Conservation (phyloP, 2,797 vertebrate species). For the Mormyrus proboscirostris region DNA sequence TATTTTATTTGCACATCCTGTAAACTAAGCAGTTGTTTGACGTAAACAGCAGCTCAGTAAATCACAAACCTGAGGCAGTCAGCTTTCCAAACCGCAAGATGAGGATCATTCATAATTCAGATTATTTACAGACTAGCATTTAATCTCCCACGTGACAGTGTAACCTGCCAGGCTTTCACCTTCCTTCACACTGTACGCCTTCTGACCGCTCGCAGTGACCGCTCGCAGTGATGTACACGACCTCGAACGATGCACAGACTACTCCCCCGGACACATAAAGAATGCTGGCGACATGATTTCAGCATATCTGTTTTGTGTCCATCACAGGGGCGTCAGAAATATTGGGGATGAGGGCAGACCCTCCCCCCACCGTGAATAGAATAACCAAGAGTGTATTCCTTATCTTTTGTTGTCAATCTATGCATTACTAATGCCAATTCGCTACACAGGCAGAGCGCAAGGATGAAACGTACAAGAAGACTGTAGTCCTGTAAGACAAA, state of each 20-base stretch:
- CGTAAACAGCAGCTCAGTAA: not conserved
- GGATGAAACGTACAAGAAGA: not conserved
- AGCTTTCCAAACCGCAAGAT: constrained; percentile 23
- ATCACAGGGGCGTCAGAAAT: not conserved
- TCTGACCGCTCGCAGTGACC: not conserved
- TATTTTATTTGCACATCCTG: not conserved
- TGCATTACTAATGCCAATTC: not conserved
- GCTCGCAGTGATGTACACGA: not conserved
- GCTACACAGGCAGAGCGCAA: not conserved
- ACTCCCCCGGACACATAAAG: not conserved
- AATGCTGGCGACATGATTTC: not conserved
- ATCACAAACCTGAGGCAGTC: not conserved
- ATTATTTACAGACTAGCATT: constrained; percentile 41
- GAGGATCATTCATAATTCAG: constrained; percentile 48
- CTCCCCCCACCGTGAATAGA: not conserved
- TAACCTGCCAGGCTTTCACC: not conserved
- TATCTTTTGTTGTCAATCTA: not conserved
- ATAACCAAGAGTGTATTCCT: not conserved
- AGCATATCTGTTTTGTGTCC: not conserved
- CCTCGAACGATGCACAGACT: not conserved
- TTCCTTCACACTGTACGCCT: not conserved
- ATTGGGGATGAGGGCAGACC: not conserved
- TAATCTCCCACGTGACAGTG: not conserved
- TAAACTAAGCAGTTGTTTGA: not conserved
- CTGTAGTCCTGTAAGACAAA: not conserved